Conservation (phyloP, 2,888 invertebrate genomes). For the Pteria penguin region DNA sequence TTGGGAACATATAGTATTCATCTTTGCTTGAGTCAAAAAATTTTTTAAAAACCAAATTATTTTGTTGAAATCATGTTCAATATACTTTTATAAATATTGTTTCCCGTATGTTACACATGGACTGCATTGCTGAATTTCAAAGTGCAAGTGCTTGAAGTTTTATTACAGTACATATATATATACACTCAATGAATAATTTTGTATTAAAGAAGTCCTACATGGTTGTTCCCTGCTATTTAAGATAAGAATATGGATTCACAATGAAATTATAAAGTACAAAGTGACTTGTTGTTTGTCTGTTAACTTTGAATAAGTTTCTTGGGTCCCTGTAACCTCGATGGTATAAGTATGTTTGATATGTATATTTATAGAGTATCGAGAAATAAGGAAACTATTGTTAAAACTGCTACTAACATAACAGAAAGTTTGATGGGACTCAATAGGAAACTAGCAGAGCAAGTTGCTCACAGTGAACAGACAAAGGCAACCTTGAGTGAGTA, state of each 20-base stretch:
- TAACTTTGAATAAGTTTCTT: not conserved
- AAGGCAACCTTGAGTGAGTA: constrained; percentile 87
- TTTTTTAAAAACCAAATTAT: no score
- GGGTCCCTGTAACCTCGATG: not conserved
- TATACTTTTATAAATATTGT: no score
- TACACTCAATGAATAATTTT: no score
- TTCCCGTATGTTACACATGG: no score
- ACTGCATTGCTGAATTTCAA: no score
- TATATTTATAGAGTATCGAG: constrained; percentile 59
- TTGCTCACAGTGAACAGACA: constrained; percentile 91
- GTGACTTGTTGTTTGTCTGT: not conserved
- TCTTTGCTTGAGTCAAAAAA: no score
- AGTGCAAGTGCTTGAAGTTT: no score
- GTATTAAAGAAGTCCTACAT: no score
- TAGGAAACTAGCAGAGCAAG: constrained; percentile 91
- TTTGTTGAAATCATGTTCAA: no score
- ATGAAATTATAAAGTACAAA: not conserved
- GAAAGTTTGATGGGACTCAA: constrained; percentile 92
- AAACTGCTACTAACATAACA: constrained; percentile 89
- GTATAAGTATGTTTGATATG: not conserved
- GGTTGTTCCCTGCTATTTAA: not conserved
- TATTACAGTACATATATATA: no score
- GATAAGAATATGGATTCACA: not conserved
- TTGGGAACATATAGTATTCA: no score
- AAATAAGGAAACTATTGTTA: constrained; percentile 82